These are phyloP conservation scores for Datnioides undecimradiatus DNA, from an alignment of 2,113 vertebrate species.

Conservation along the genomic window DNA sequence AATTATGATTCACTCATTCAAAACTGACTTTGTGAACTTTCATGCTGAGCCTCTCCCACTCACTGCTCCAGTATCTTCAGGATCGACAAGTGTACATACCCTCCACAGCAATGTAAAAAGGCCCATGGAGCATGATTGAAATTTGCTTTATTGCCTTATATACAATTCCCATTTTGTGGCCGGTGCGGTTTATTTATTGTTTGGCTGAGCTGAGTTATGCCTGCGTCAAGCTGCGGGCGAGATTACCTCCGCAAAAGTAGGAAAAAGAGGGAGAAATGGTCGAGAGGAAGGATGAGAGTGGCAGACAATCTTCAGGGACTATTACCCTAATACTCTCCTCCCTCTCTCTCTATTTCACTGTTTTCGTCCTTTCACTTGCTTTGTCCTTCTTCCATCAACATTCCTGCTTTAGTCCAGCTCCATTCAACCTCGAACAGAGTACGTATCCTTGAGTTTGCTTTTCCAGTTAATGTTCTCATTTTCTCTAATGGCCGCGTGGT, in stretches of 20 bases:
- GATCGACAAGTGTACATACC: slow-evolving; percentile 74
- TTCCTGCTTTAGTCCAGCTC: slow-evolving; percentile 3
- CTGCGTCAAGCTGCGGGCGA: slow-evolving; percentile 70
- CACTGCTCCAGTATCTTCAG: slow-evolving; percentile 75
- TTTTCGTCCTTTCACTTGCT: slow-evolving; percentile 49
- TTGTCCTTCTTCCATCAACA: slow-evolving; percentile 24
- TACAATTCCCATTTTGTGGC: slow-evolving; percentile 80
- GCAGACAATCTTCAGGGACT: slow-evolving; percentile 68
- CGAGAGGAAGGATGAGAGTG: slow-evolving; percentile 41
- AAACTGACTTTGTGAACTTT: slow-evolving; percentile 10
- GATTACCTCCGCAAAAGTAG: slow-evolving; percentile 77
- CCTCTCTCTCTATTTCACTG: slow-evolving; percentile 21
- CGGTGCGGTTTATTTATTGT: slow-evolving; percentile 84
- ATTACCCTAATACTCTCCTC: slow-evolving; percentile 67
- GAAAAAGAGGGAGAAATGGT: slow-evolving; percentile 53
- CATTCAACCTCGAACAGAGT: slow-evolving; percentile 10
- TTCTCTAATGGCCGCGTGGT: background rate
- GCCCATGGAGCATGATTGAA: slow-evolving; percentile 79
- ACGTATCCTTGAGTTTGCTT: background rate
- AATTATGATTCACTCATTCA: slow-evolving; percentile 15
- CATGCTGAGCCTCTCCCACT: slow-evolving; percentile 25
- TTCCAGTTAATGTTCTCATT: background rate
- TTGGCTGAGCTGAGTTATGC: slow-evolving; percentile 70
- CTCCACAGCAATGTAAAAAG: slow-evolving; percentile 62
- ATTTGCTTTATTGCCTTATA: slow-evolving; percentile 84